Evolutionary conservation across 92 coral and sea anemone genomes (phyloP).

Genomic region (Heliopora coerulea): DNA sequence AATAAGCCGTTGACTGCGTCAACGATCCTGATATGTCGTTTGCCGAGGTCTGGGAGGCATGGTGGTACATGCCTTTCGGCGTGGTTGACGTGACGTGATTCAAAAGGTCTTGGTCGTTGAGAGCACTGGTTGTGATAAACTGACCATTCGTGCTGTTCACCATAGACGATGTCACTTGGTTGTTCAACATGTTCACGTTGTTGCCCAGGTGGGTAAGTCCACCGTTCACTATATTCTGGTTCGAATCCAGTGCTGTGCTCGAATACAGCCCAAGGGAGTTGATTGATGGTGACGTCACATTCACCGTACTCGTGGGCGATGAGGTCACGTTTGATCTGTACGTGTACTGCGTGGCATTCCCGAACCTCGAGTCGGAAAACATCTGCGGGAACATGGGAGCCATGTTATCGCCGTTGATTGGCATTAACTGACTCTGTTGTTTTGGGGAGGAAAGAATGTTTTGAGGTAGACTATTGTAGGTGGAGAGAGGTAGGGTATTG

Average conservation of each 20-base stretch:
- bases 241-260: constrained; percentile 21
- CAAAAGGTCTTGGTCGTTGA: constrained; percentile 23
- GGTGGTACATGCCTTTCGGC: constrained; percentile 42
- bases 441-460: constrained; percentile 23
- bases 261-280: constrained; percentile 3
- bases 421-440: constrained; percentile 12
- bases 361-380: constrained; percentile 32
- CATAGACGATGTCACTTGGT: constrained; percentile 42
- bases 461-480: constrained; percentile 30
- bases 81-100: constrained; percentile 39
- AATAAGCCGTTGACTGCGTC: constrained; percentile 26
- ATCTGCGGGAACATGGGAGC: constrained; percentile 37
- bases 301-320: constrained; percentile 33
- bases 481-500: not conserved
- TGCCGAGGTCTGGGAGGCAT: constrained; percentile 22
- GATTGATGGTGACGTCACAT: constrained; percentile 35
- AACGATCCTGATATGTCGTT: constrained; percentile 8
- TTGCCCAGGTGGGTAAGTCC: constrained; percentile 27
- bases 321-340: constrained; percentile 34
- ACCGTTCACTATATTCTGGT: constrained; percentile 38
- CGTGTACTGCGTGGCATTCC: constrained; percentile 35
- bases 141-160: constrained; percentile 28
- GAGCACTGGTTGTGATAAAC: constrained; percentile 17
- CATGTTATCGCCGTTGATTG: constrained; percentile 35
- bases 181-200: constrained; percentile 33